phyloP scores from a whole-genome alignment of 2,888 invertebrate genomes.

The Blera fallax region DNA sequence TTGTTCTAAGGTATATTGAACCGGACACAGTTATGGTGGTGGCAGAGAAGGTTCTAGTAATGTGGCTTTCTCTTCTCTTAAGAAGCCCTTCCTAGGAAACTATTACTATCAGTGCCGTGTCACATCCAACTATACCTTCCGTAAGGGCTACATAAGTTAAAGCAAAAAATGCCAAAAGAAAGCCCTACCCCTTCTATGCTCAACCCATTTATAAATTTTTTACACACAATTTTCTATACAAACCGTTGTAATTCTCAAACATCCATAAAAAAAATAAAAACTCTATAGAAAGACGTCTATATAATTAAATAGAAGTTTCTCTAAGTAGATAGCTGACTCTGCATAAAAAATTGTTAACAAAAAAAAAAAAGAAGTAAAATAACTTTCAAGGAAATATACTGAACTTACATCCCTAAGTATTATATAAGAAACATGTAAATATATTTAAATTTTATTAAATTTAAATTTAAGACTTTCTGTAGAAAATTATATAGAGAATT shows the following conservation, averaged over 20 bases:
- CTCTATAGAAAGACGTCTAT: not conserved
- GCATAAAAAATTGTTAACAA: slow-evolving; percentile 13
- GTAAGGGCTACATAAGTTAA: too few species aligned
- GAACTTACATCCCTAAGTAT: not conserved
- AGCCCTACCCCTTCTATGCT: not conserved
- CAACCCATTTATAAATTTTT: not conserved
- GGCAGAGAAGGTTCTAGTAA: too few species aligned
- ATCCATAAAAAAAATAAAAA: not conserved
- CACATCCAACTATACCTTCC: too few species aligned
- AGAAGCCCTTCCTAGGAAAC: too few species aligned
- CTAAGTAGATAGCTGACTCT: slow-evolving; percentile 38
- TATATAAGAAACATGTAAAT: slow-evolving; percentile 19
- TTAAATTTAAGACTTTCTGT: not conserved
- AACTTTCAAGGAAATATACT: not conserved
- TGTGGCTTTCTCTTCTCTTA: too few species aligned
- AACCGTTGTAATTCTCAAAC: not conserved
- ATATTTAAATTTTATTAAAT: not conserved
- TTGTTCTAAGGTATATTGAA: too few species aligned
- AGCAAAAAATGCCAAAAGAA: not conserved
- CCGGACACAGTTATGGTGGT: too few species aligned
- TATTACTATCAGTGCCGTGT: too few species aligned
- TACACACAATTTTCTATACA: not conserved
- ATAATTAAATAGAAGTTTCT: not conserved
- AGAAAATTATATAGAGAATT: not conserved
- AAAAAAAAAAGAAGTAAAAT: not conserved